A percentile compares a stretch with the other conserved stretches of the same genome.
Evolutionary conservation across 64 coral and sea anemone species (phyloP).

Genomic region (Platygyra sinensis): DNA sequence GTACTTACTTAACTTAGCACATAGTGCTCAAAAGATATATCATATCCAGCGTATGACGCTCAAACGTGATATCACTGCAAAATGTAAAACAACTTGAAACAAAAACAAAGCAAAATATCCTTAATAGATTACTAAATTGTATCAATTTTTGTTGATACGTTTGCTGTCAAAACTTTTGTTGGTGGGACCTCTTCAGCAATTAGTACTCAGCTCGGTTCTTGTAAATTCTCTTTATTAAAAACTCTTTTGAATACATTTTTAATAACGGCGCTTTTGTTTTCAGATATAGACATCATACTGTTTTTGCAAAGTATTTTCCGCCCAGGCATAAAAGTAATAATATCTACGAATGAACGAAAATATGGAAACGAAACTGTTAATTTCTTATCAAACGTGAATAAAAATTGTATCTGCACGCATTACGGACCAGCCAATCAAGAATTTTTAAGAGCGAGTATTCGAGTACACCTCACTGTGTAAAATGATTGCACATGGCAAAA

Average conservation of each 20-base stretch:
- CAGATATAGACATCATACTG: conserved; percentile 8
- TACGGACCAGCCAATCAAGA: background rate
- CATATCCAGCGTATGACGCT: background rate
- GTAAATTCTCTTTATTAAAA: conserved; percentile 3
- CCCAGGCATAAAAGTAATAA: background rate
- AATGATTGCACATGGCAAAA: background rate
- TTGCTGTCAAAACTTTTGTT: background rate
- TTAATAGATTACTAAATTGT: background rate
- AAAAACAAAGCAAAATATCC: background rate
- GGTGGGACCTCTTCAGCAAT: background rate
- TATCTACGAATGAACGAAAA: background rate
- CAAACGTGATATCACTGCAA: conserved; percentile 3
- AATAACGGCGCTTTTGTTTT: conserved; percentile 6
- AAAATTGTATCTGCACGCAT: background rate
- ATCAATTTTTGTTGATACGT: background rate
- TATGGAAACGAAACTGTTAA: background rate
- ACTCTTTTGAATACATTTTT: background rate
- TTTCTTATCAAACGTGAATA: background rate
- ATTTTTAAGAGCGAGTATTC: background rate
- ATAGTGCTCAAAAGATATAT: background rate
- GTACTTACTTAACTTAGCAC: background rate
- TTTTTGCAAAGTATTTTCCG: background rate
- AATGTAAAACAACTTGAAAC: conserved; percentile 11
- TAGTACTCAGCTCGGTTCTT: background rate
- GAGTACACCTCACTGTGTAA: background rate